Base-by-base conservation (phyloP, 2,888 invertebrate genomes). In the Notodonta dromedarius region DNA sequence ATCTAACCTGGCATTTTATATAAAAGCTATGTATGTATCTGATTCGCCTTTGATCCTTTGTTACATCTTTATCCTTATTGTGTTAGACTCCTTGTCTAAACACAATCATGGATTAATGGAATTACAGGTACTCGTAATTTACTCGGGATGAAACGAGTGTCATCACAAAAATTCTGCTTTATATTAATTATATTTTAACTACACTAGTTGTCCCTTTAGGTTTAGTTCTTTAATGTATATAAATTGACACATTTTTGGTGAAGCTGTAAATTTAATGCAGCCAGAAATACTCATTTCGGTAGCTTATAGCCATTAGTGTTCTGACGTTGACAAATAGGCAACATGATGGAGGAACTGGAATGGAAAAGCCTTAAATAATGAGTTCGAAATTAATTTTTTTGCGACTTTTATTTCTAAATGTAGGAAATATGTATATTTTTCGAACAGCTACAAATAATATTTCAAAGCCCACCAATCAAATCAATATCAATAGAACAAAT, bases 401-500 rank as follows among this genome's bases (percentile, higher is more conserved):
- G 46, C 3, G 5, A 46, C n/a, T 11, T n/a, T 46, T 7, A 42
- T 42, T 11, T 46, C 46, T 5, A 11, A 35, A 35, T 35, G 7
- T 24, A 24, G 24, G 24, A 24, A 24, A 24, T 24, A 24, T 24
- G 24, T 24, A 24, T 24, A 24, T 24, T 24, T 46, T 67, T 57
- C 60, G 53, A 57, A 50, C 51, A 56, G 54, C 61, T 68, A 65
- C 66, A 73, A 74, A 70, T 75, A 69, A 70, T 75, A 76, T 78
- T 77, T 75, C 62, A 67, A 69, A 72, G 68, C 67, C 59, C 67
- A 75, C 65, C 71, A 82, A 80, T 82, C 72, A 74, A 79, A 81
- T 82, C 75, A 76, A 78, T 75, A 75, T 73, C 24, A 73, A 74
- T 65, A 74, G 72, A 76, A 74, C 67, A 74, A 77, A 77, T 78